These are phyloP conservation scores for Engystomops pustulosus DNA, from an alignment of 2,113 vertebrate genomes.

Conservation along the genomic window DNA sequence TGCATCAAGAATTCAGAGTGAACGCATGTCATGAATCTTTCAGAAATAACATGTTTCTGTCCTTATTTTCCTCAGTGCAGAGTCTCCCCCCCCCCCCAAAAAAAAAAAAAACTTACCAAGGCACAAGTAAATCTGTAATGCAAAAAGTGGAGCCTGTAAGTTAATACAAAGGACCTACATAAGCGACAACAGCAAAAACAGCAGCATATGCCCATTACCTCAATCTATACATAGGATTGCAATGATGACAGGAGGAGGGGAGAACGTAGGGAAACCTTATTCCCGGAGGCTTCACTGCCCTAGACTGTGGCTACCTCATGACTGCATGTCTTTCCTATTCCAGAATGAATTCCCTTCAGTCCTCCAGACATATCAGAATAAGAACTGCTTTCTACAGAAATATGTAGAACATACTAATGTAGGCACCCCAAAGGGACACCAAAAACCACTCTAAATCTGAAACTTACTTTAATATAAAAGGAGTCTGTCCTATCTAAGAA, in stretches of 20 bases:
- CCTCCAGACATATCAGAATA: too few species aligned
- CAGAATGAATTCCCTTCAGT: background rate
- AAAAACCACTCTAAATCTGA: too few species aligned
- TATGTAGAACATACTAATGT: too few species aligned
- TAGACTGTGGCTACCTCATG: background rate
- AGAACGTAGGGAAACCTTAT: background rate
- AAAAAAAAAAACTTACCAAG: background rate
- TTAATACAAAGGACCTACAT: background rate
- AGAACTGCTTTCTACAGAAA: too few species aligned
- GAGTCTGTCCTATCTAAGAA: too few species aligned
- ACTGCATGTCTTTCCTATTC: background rate
- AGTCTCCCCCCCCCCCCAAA: background rate
- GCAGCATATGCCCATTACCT: background rate
- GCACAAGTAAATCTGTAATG: background rate
- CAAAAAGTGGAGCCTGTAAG: background rate
- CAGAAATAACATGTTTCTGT: background rate
- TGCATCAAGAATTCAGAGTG: slow-evolving; percentile 24
- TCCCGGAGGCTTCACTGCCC: background rate
- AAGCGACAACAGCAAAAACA: background rate
- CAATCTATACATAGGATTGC: background rate
- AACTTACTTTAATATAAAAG: too few species aligned
- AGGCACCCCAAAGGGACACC: too few species aligned
- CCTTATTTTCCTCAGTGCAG: background rate
- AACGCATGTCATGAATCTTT: slow-evolving; percentile 7
- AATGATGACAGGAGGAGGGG: background rate